A percentile compares a stretch with the other conserved stretches of the same genome.
These are phyloP conservation scores for Drepana arcuata DNA, from an alignment of 1,140 invertebrate genomes.

Conservation along the genomic window DNA sequence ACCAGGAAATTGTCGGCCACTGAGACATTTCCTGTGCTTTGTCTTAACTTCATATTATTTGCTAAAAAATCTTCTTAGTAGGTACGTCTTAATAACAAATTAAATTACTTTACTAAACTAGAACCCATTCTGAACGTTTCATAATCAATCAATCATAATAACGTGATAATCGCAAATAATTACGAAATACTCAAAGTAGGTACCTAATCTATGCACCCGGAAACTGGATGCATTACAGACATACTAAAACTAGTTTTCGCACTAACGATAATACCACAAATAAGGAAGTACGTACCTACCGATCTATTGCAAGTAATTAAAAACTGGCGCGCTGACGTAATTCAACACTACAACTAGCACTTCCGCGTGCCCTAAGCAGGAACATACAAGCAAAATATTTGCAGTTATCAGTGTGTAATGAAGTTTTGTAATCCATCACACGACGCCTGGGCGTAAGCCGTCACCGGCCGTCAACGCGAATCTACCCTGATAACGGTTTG, in stretches of 20 bases:
- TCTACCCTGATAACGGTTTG: conserved; percentile 34
- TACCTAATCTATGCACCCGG: no score
- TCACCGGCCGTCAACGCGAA: conserved; percentile 17
- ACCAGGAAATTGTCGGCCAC: conserved; percentile 52
- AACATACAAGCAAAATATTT: conserved; percentile 4
- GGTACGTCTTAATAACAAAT: no score
- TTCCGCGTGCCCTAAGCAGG: conserved; percentile 56
- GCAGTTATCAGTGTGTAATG: conserved; percentile 2
- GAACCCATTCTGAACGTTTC: no score
- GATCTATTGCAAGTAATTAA: conserved; percentile 61
- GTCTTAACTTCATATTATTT: no score
- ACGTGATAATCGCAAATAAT: no score
- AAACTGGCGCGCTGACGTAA: conserved; percentile 65
- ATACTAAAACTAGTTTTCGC: no score
- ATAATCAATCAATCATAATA: no score
- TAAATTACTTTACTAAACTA: no score
- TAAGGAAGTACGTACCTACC: no score
- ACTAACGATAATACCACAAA: conserved; percentile 33
- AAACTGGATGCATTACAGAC: conserved; percentile 6
- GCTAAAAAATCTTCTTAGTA: no score
- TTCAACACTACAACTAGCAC: conserved; percentile 39
- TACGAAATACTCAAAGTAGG: no score
- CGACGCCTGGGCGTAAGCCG: conserved; percentile 11
- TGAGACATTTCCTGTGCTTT: conserved; percentile 55
- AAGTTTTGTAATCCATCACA: no score